Conservation (phyloP, 2,113 vertebrate genomes). For the Oxyura jamaicensis region DNA sequence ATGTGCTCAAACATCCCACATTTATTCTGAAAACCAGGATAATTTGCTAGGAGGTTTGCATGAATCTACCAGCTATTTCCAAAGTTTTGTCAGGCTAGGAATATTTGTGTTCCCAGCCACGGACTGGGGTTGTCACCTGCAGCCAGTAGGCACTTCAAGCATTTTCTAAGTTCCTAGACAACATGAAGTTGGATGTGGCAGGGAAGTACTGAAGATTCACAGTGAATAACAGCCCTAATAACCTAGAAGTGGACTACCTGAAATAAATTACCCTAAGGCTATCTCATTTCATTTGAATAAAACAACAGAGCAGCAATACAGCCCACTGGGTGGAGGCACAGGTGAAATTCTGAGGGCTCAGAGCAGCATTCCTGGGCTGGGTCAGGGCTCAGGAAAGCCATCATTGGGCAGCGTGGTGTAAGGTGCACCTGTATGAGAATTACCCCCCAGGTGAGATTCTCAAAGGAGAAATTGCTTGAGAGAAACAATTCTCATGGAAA, state of each 20-base stretch:
- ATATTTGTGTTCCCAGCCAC: background rate
- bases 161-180: background rate
- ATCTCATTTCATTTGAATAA: accelerated
- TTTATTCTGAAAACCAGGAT: background rate
- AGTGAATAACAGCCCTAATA: background rate
- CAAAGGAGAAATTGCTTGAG: background rate
- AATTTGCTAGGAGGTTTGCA: background rate
- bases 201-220: background rate
- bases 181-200: background rate
- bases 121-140: background rate
- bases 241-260: background rate
- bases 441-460: background rate
- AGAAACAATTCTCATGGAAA: background rate
- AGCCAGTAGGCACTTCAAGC: background rate
- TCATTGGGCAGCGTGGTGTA: background rate
- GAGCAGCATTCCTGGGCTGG: background rate
- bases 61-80: background rate
- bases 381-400: background rate
- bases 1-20: background rate
- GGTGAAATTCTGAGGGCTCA: background rate
- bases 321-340: background rate
- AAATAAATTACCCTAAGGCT: background rate
- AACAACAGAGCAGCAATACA: background rate
- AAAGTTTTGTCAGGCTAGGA: background rate
- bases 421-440: background rate